Evolutionary conservation across 2,888 invertebrate genomes (phyloP).

Genomic region (Aleiodes testaceus): DNA sequence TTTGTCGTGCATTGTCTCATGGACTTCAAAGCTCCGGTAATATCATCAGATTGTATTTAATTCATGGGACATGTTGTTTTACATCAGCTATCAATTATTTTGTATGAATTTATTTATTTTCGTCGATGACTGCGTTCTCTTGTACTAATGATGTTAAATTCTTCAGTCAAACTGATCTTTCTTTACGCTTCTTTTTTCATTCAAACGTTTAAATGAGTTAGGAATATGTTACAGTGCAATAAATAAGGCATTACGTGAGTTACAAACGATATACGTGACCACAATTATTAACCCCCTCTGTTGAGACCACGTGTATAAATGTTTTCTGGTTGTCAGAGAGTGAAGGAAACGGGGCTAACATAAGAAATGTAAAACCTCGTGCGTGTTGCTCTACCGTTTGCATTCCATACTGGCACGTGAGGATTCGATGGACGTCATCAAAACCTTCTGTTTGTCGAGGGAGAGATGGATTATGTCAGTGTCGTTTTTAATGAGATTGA

Average conservation of each 20-base stretch:
- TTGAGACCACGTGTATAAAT: slow-evolving; percentile 12
- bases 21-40: background rate
- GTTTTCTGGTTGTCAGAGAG: slow-evolving; percentile 18
- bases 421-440: slow-evolving; percentile 9
- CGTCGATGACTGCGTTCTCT: background rate
- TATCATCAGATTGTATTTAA: background rate
- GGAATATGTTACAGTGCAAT: background rate
- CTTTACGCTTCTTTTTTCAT: background rate
- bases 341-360: background rate
- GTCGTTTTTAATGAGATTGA: too few relatives aligned
- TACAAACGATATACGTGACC: slow-evolving; percentile 28
- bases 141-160: slow-evolving; percentile 11
- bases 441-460: background rate
- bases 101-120: background rate
- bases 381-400: slow-evolving; percentile 28
- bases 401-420: slow-evolving; percentile 20
- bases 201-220: slow-evolving; percentile 17
- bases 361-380: slow-evolving; percentile 13
- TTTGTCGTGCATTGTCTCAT: slow-evolving; percentile 25
- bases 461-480: too few relatives aligned
- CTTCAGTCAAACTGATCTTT: background rate
- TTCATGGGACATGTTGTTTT: slow-evolving; percentile 4
- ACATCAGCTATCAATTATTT: slow-evolving; percentile 1
- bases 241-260: slow-evolving; percentile 29
- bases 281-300: slow-evolving; percentile 28